Conservation (phyloP, 2,888 invertebrate genomes). For the Catocala fraxini region DNA sequence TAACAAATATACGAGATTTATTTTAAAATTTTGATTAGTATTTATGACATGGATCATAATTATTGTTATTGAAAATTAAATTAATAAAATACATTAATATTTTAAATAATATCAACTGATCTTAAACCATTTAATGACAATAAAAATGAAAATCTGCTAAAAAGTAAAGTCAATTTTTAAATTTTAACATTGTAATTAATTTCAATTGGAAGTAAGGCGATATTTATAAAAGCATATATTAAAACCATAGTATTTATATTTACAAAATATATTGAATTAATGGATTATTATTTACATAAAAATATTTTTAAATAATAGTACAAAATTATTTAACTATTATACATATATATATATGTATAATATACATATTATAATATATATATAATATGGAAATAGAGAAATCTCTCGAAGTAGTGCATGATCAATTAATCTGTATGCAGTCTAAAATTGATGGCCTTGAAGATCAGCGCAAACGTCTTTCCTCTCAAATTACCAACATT, state of each 20-base stretch:
- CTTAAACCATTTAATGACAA: constrained; percentile 45
- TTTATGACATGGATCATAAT: too few relatives aligned
- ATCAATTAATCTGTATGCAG: too few relatives aligned
- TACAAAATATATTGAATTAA: constrained; percentile 18
- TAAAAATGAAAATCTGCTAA: constrained; percentile 43
- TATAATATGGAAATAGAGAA: too few relatives aligned
- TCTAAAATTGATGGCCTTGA: too few relatives aligned
- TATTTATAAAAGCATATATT: constrained; percentile 41
- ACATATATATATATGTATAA: constrained; percentile 15
- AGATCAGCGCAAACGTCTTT: too few relatives aligned
- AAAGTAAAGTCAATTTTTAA: constrained; percentile 50
- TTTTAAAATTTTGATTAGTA: too few relatives aligned
- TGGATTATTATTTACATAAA: constrained; percentile 38
- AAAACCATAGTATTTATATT: constrained; percentile 31
- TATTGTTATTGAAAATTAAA: too few relatives aligned
- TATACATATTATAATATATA: too few relatives aligned
- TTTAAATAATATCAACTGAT: constrained; percentile 16
- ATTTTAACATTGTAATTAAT: constrained; percentile 18
- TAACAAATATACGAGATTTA: too few relatives aligned
- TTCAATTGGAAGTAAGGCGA: constrained; percentile 13
- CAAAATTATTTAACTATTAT: constrained; percentile 46
- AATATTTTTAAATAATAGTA: constrained; percentile 44
- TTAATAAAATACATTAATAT: neutral
- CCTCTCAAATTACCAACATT: too few relatives aligned
- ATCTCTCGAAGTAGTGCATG: too few relatives aligned